phyloP scores from a whole-genome alignment of 1,140 invertebrate species.

The Zaprionus gabonicus region DNA sequence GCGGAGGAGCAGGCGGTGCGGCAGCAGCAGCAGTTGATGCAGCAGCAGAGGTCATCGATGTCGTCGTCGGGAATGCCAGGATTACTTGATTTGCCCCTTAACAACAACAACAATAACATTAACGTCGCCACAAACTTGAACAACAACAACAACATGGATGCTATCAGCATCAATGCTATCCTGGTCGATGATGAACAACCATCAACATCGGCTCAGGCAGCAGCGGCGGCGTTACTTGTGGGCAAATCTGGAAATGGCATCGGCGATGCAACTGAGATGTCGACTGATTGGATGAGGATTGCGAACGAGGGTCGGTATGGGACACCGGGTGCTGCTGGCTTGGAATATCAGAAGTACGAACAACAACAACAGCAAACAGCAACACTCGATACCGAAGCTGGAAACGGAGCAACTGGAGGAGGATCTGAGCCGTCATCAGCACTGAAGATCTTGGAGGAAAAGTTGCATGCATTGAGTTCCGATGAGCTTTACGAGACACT shows the following conservation, averaged over 20 bases:
- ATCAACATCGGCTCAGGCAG: slow-evolving; percentile 80
- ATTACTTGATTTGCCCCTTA: slow-evolving; percentile 59
- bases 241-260: slow-evolving; percentile 61
- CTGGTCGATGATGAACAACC: slow-evolving; percentile 76
- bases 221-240: slow-evolving; percentile 44
- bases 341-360: slow-evolving; percentile 84
- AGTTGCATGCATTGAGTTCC: slow-evolving; percentile 69
- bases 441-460: slow-evolving; percentile 67
- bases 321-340: slow-evolving; percentile 84
- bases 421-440: slow-evolving; percentile 48
- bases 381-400: slow-evolving; percentile 53
- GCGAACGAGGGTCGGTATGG: slow-evolving; percentile 84
- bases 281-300: slow-evolving; percentile 84
- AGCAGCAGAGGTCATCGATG: slow-evolving; percentile 83
- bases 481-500: slow-evolving; percentile 87
- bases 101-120: slow-evolving; percentile 37
- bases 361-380: slow-evolving; percentile 61
- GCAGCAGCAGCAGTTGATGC: slow-evolving; percentile 83
- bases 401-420: slow-evolving; percentile 41
- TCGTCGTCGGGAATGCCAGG: slow-evolving; percentile 76
- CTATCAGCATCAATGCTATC: slow-evolving; percentile 74
- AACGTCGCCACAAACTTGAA: slow-evolving; percentile 41
- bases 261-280: slow-evolving; percentile 75
- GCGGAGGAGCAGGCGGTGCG: slow-evolving; percentile 56
- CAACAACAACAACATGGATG: slow-evolving; percentile 65